These are phyloP conservation scores for Aphis craccivora DNA, from an alignment of 1,140 invertebrate species.

Conservation along the genomic window DNA sequence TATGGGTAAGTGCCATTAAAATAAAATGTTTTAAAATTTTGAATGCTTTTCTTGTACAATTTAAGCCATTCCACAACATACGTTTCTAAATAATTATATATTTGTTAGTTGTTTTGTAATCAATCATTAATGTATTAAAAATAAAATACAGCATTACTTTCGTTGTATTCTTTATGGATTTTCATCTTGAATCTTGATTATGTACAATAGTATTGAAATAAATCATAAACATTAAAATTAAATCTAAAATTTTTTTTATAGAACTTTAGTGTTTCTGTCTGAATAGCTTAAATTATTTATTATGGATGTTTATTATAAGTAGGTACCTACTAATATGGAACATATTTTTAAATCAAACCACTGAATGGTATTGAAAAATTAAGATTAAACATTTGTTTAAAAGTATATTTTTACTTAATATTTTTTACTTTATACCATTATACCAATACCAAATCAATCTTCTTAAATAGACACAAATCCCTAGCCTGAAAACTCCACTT, in stretches of 20 bases:
- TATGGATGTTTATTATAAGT: not conserved
- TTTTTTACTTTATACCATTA: too few species aligned
- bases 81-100: not conserved
- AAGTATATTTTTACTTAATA: too few species aligned
- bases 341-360: too few species aligned
- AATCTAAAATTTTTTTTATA: not conserved
- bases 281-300: not conserved
- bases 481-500: too few species aligned
- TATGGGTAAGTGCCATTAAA: not conserved
- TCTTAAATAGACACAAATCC: too few species aligned
- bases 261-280: not conserved
- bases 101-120: not conserved
- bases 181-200: constrained; percentile 5
- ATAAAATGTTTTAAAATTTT: not conserved
- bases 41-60: not conserved
- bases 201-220: not conserved
- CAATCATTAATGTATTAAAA: not conserved
- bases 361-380: too few species aligned
- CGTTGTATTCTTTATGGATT: not conserved
- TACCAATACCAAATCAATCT: too few species aligned
- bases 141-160: not conserved
- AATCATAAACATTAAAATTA: not conserved
- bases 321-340: not conserved
- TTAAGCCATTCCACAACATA: not conserved
- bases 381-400: too few species aligned